Conservation (phyloP, 2,113 vertebrate species). For the Paraplagusia blochii region DNA sequence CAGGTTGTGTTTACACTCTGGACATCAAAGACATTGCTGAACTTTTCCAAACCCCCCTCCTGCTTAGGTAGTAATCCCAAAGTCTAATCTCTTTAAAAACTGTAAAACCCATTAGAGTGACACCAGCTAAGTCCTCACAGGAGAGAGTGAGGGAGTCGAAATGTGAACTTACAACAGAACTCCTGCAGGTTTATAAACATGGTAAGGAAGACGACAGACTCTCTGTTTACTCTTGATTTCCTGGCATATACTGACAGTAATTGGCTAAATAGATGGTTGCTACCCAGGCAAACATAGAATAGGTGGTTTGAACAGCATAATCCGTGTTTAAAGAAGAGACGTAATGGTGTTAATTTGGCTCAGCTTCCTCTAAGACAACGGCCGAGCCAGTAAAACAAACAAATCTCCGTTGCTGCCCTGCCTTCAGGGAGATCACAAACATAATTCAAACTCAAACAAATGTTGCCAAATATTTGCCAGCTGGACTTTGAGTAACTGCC, state of each 20-base stretch:
- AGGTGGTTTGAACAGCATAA: conserved; percentile 61
- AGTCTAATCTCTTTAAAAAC: conserved; percentile 78
- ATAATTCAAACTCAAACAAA: conserved; percentile 58
- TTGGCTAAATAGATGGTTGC: conserved; percentile 50
- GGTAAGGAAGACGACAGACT: conserved; percentile 19
- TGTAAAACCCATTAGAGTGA: conserved; percentile 78
- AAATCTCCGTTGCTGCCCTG: conserved; percentile 44
- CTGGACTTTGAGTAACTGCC: background rate
- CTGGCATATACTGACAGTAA: conserved; percentile 53
- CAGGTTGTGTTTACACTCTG: conserved; percentile 73
- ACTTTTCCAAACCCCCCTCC: conserved; percentile 68
- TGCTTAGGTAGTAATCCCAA: conserved; percentile 78
- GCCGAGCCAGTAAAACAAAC: conserved; percentile 61
- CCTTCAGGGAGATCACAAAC: conserved; percentile 44
- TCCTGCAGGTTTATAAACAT: conserved; percentile 39
- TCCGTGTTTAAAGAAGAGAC: conserved; percentile 62
- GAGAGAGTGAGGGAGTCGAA: conserved; percentile 16
- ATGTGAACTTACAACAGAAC: conserved; percentile 47
- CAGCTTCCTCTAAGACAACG: conserved; percentile 61
- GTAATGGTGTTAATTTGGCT: conserved; percentile 59
- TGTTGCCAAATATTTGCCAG: conserved; percentile 19
- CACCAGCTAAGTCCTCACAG: conserved; percentile 70
- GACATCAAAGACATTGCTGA: conserved; percentile 80
- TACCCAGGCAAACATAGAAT: conserved; percentile 54
- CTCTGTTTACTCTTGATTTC: conserved; percentile 64